Evolutionary conservation across 2,888 invertebrate genomes (phyloP), one percentile per base, ranked within the genome.

Genomic region (Eremobia ochroleuca): DNA sequence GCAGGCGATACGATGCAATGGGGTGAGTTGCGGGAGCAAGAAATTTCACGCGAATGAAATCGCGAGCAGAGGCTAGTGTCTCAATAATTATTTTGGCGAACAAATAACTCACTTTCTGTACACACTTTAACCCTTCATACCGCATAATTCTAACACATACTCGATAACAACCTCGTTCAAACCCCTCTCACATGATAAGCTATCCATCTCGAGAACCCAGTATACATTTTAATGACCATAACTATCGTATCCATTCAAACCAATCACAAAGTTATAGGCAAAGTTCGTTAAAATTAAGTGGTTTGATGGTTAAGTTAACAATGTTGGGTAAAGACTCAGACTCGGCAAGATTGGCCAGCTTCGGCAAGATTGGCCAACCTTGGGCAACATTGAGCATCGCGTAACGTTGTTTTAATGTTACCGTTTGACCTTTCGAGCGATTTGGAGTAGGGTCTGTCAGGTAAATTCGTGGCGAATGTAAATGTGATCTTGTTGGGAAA

Each of bases 221-320:
- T 61, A 71, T 64, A 61, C 4, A 76, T 61, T 79, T 66, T 58
- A 76, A 83, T 55, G 21, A 52, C 71, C 55, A 55, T 65, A 65
- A 59, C 46, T 37, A 66, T 9, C 37, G 43, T 43, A 82, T 66
- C 73, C 28, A 69, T 49, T 67, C 46, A 76, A 82, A 79, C 52
- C 75, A 76, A 82, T 77, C 46, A 64, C 46, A 69, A 75, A 81
- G 67, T 86, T 73, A 71, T 52, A 55, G 31, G 25, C n/a, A 79
- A 88, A 87, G 79, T 81, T 81, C 49, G 85, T 84, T 79, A 77
- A 70, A 62, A 34, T 64, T 69, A 76, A 81, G 81, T 73, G 73
- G 83, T 76, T 78, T 4, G 75, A 69, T 81, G 70, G 81, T 83
- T 82, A 72, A 66, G 70, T 52, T 79, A 79, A 86, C 75, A 79